Evolutionary conservation across 2,113 vertebrate genomes (phyloP), one percentile per base, ranked within the genome.

Genomic region (Petrocephalus zakoni): DNA sequence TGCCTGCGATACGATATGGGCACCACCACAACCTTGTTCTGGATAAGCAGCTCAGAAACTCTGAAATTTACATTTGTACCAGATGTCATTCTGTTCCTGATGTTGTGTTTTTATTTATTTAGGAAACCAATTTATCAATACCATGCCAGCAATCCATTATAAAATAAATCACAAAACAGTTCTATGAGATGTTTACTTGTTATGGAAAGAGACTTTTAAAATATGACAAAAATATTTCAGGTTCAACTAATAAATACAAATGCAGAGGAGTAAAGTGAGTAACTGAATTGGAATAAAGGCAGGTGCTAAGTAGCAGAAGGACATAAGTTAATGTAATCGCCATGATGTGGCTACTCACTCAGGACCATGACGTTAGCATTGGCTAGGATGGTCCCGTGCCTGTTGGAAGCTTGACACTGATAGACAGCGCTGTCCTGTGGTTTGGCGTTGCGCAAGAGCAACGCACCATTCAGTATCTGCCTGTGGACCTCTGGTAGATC

Each of bases 391-490:
- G 94, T 96, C 11, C 98, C 97, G 0, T 98, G 97, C 87, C 91
- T 94, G 91, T 99, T 99, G 61, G 95, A 95, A 68, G 97, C 97
- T 90, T 98, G 97, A 0, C 98, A 99, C 91, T 99, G 98, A 92
- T 96, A 99, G 22, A 98, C 97, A 0, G 96, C 97, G 0, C 97
- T 97, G 94, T 99, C 97, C 37, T 95, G 95, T 0, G 95, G 93
- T 55, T 96, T 94, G 64, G 97, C 92, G 1, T 97, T 96, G 68
- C 93, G 95, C 61, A 99, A 92, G 88, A 95, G 92, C 87, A 99
- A 93, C 90, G 96, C 96, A 34, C 95, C 90, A 5, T 91, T 93
- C 10, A 92, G 87, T 19, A 90, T 49, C 87, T 92, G 93, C 90
- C 95, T 93, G 91, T 94, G 96, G 49, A 90, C 53, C 7, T 89